A percentile compares a stretch with the other conserved stretches of the same genome.
Conservation (phyloP, 2,113 vertebrate species). For the Pseudolaguvia tuberculata region DNA sequence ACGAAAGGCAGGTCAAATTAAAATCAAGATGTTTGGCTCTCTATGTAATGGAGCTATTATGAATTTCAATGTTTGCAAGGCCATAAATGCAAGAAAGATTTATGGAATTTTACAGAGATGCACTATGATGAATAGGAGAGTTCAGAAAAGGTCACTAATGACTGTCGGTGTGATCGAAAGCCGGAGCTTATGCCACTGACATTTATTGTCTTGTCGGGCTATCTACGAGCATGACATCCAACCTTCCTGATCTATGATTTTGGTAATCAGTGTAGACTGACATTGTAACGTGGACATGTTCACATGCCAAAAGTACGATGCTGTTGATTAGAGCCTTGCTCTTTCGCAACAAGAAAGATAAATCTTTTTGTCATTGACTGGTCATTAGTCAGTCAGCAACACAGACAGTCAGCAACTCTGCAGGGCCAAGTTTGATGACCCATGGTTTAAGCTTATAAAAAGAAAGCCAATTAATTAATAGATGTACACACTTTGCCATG, state of each 20-base stretch:
- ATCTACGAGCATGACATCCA: slow-evolving; percentile 34
- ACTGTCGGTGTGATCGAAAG: not conserved
- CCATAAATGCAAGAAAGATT: not conserved
- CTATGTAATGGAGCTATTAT: slow-evolving; percentile 29
- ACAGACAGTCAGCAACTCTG: not conserved
- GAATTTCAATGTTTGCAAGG: slow-evolving; percentile 33
- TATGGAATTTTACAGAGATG: not conserved
- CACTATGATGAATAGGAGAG: not conserved
- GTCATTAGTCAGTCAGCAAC: slow-evolving; percentile 50
- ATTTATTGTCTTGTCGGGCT: slow-evolving; percentile 1
- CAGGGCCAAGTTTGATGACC: not conserved
- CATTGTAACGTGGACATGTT: slow-evolving; percentile 57
- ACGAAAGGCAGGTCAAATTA: slow-evolving; percentile 40
- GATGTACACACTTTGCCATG: not conserved
- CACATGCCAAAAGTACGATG: slow-evolving; percentile 57
- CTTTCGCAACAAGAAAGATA: slow-evolving; percentile 58
- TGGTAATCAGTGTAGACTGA: slow-evolving; percentile 64
- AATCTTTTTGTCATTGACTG: slow-evolving; percentile 56
- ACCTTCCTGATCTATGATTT: slow-evolving; percentile 63
- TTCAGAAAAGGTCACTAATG: not conserved
- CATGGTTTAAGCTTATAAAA: slow-evolving; percentile 20
- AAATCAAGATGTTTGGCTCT: slow-evolving; percentile 29
- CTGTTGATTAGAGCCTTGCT: slow-evolving; percentile 60
- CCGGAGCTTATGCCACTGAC: not conserved
- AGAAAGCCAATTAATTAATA: not conserved